Base-by-base conservation (phyloP, 2,888 invertebrate genomes). In the Polietes domitor region DNA sequence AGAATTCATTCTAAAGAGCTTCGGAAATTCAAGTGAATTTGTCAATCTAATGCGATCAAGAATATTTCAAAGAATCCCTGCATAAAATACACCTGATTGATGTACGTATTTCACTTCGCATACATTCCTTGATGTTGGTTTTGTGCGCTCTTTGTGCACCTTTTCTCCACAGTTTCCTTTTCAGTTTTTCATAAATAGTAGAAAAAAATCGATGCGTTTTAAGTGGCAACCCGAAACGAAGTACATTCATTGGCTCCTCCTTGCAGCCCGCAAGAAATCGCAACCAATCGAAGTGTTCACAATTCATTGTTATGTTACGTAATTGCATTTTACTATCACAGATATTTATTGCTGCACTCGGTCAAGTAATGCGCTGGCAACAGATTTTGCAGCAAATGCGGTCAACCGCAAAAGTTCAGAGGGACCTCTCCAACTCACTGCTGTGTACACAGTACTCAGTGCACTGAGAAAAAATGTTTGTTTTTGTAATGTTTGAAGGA, bases 291-390 rank as follows among this genome's bases (percentile, higher is more conserved):
- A 81, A 78, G 84, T 76, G 72, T 78, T 78, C 81, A 81, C 84
- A 81, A 89, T 91, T 91, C 90, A 90, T 90, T 91, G 89, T 90
- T 91, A 76, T 81, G 90, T 87, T 90, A 89, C 90, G 89, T 90
- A 90, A 90, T 90, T 90, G 91, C 91, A 90, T 90, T 91, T 88
- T 90, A 89, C 90, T 90, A 90, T 91, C 90, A 90, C 88, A 87
- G 90, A 90, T 90, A 90, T 90, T 90, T 90, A 90, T 91, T 88
- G 89, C 90, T 88, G 86, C 89, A 90, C 90, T 91, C 89, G 90
- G 90, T 90, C 91, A 89, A 90, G 90, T 88, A 88, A 86, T 88
- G 87, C 82, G 77, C 87, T 89, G 88, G 88, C 88, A 88, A 89
- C 91, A 90, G 90, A 89, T 89, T 90, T 88, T 89, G 85, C 87